Percentiles rank a stretch among this genome's conserved stretches.
These are phyloP conservation scores for Aplodontia rufa DNA, from an alignment of 2,113 vertebrate species.

Conservation along the genomic window DNA sequence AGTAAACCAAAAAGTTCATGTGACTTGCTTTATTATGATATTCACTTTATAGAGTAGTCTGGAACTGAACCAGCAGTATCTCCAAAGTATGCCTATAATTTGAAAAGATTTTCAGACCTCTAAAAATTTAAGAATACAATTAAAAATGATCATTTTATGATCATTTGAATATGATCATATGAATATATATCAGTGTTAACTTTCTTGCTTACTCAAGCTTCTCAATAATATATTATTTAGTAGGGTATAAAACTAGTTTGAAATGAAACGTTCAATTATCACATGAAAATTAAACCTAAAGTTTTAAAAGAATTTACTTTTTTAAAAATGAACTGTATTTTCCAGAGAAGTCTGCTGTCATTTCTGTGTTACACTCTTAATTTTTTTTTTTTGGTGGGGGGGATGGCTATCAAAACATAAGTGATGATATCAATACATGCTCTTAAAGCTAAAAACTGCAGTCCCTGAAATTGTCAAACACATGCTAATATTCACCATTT, in stretches of 20 bases:
- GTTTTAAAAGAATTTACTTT: neutral
- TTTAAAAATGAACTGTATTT: neutral
- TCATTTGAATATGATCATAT: too few relatives aligned
- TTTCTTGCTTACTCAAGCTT: neutral
- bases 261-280: neutral
- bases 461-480: neutral
- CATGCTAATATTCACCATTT: conserved; percentile 16
- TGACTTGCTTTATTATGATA: neutral
- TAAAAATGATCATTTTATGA: too few relatives aligned
- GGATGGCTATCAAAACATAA: neutral
- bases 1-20: neutral
- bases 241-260: neutral
- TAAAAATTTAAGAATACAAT: too few relatives aligned
- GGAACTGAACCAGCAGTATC: neutral
- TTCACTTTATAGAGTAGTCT: neutral
- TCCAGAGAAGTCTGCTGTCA: neutral
- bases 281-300: neutral
- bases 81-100: neutral
- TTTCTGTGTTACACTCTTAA: neutral
- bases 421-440: neutral
- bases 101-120: neutral
- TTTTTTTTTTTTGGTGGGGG: neutral
- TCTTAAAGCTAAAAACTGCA: conserved; percentile 1
- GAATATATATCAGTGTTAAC: neutral
- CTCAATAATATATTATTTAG: neutral